phyloP scores from a whole-genome alignment of 2,797 vertebrate species.

The Cetoscarus ocellatus region DNA sequence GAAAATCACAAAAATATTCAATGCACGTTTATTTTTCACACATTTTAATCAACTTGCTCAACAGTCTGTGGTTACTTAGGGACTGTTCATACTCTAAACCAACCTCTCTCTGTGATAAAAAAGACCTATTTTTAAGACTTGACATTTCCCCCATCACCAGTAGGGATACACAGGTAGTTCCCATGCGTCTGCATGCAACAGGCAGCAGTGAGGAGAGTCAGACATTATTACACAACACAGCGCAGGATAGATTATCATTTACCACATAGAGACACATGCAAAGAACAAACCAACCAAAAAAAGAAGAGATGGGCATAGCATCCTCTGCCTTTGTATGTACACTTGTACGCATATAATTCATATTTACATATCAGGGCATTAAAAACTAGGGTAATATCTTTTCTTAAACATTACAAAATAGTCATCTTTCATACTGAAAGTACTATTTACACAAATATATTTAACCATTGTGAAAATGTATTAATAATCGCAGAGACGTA shows the following conservation, averaged over 20 bases:
- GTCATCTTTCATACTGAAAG: constrained; percentile 98
- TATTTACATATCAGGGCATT: constrained; percentile 96
- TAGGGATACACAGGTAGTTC: constrained; percentile 87
- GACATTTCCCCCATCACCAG: constrained; percentile 85
- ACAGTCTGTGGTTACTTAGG: constrained; percentile 81
- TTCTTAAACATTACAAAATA: constrained; percentile 99
- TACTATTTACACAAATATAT: constrained; percentile 96
- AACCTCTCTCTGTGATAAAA: constrained; percentile 78
- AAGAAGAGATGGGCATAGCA: constrained; percentile 79
- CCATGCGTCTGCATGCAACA: constrained; percentile 91
- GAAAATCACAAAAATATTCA: constrained; percentile 82
- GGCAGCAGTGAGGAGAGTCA: constrained; percentile 88
- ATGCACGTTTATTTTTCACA: constrained; percentile 84
- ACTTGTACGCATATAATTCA: constrained; percentile 92
- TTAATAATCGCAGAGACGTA: constrained; percentile 80
- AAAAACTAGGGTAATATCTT: constrained; percentile 93
- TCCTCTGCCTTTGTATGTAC: constrained; percentile 96
- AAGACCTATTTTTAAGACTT: constrained; percentile 87
- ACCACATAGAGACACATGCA: constrained; percentile 99
- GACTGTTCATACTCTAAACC: constrained; percentile 81
- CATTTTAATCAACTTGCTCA: constrained; percentile 78
- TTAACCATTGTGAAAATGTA: constrained; percentile 86
- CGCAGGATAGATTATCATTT: constrained; percentile 90
- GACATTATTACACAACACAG: constrained; percentile 87
- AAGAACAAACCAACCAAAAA: constrained; percentile 86